Conservation (phyloP, 2,888 invertebrate species). For the Orthosia gracilis region DNA sequence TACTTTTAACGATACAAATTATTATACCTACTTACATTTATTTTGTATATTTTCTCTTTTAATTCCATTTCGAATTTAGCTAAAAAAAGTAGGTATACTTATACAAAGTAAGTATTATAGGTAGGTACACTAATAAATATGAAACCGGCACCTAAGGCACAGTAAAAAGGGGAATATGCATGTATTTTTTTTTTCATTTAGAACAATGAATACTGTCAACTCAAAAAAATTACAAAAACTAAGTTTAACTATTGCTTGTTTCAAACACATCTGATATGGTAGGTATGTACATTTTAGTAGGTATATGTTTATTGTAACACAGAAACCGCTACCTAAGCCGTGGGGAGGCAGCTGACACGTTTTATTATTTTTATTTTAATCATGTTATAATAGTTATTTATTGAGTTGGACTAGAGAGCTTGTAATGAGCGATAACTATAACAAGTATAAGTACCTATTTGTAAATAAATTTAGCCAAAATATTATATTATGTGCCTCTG, state of each 20-base stretch:
- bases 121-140: conserved; percentile 36
- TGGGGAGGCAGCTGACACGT: no score
- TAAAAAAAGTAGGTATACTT: conserved; percentile 36
- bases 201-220: not conserved
- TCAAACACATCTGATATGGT: no score
- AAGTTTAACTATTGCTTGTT: no score
- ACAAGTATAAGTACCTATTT: conserved; percentile 16
- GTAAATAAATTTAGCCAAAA: conserved; percentile 40
- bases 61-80: conserved; percentile 31
- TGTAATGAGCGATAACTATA: conserved; percentile 38
- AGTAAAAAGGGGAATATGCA: conserved; percentile 19
- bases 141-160: conserved; percentile 37
- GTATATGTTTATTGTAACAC: no score
- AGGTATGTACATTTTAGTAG: no score
- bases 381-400: conserved; percentile 39
- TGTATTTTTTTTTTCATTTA: conserved; percentile 10
- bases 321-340: no score
- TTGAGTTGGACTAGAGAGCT: conserved; percentile 35
- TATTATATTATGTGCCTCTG: conserved; percentile 33
- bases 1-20: no score
- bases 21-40: no score
- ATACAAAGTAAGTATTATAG: conserved; percentile 42
- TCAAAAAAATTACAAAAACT: no score
- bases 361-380: conserved; percentile 16
- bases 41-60: no score